phyloP scores from a whole-genome alignment of 2,888 invertebrate genomes.

The Acanthopleura granulata region DNA sequence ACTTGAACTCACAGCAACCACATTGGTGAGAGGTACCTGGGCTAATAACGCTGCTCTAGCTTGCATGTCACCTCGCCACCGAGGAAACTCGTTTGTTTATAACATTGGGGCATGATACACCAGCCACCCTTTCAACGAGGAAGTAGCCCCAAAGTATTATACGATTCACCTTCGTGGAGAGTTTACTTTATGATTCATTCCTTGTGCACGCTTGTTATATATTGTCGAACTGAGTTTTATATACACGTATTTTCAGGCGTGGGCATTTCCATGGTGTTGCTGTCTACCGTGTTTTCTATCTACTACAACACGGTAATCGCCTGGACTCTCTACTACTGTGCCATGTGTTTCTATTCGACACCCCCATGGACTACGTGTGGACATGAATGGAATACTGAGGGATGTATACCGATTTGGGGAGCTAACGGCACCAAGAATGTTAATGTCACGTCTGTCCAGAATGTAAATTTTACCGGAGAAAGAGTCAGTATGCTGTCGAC shows the following conservation, averaged over 20 bases:
- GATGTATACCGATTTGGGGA: not conserved
- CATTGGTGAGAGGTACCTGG: no score
- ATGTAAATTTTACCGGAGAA: not conserved
- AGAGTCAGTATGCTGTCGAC: not conserved
- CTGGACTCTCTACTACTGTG: slow-evolving; percentile 1
- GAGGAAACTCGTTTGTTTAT: no score
- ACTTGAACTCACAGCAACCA: no score
- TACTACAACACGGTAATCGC: slow-evolving; percentile 5
- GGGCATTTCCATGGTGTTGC: slow-evolving; percentile 10
- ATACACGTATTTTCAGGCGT: not conserved
- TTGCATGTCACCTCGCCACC: no score
- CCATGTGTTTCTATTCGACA: not conserved
- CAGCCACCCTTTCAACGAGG: no score
- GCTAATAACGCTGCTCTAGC: no score
- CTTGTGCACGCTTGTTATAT: no score
- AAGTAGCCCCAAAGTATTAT: no score
- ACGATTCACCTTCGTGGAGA: no score
- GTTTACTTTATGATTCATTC: no score
- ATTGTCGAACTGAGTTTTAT: no score
- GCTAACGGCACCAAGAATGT: not conserved
- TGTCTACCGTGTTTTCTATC: slow-evolving; percentile 8
- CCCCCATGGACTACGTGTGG: slow-evolving; percentile 11
- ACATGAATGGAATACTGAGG: not conserved
- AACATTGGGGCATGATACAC: no score
- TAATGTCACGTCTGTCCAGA: not conserved